Conservation (phyloP, 2,888 invertebrate species). For the Chalcosyrphus nemorum region DNA sequence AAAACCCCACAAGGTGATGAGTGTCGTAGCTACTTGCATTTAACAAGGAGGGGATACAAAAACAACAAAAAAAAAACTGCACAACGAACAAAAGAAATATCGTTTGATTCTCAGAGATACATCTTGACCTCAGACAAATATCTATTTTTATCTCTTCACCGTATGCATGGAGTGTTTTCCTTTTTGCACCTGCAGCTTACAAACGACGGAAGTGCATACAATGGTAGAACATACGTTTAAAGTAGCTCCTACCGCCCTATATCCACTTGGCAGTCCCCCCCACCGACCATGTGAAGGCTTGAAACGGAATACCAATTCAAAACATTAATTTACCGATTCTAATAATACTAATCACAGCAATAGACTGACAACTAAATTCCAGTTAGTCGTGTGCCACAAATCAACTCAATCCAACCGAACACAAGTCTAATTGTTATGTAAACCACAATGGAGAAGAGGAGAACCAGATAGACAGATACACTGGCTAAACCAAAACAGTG, state of each 20-base stretch:
- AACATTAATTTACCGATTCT: slow-evolving; percentile 49
- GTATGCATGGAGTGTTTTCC: background rate
- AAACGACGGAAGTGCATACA: slow-evolving; percentile 47
- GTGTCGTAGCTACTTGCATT: slow-evolving; percentile 26
- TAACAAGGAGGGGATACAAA: background rate
- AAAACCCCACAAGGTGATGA: slow-evolving; percentile 42
- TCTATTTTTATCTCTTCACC: slow-evolving; percentile 27
- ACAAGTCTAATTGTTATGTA: slow-evolving; percentile 56
- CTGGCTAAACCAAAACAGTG: slow-evolving; percentile 46
- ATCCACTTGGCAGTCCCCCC: slow-evolving; percentile 32
- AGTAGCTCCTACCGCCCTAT: slow-evolving; percentile 44
- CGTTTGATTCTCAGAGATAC: slow-evolving; percentile 37
- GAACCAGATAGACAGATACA: background rate
- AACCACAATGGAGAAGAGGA: slow-evolving; percentile 36
- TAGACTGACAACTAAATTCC: slow-evolving; percentile 57
- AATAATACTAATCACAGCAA: slow-evolving; percentile 47
- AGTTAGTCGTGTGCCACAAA: slow-evolving; percentile 71
- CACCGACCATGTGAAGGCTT: slow-evolving; percentile 11
- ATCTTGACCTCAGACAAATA: slow-evolving; percentile 67
- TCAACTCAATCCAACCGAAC: slow-evolving; percentile 25
- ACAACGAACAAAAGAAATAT: slow-evolving; percentile 23
- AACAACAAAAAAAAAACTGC: background rate
- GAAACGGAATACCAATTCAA: slow-evolving; percentile 50
- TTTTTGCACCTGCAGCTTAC: slow-evolving; percentile 15
- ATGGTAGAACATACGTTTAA: background rate